Evolutionary conservation across 1,140 invertebrate species (phyloP).

Genomic region (Pollicipes pollicipes): DNA sequence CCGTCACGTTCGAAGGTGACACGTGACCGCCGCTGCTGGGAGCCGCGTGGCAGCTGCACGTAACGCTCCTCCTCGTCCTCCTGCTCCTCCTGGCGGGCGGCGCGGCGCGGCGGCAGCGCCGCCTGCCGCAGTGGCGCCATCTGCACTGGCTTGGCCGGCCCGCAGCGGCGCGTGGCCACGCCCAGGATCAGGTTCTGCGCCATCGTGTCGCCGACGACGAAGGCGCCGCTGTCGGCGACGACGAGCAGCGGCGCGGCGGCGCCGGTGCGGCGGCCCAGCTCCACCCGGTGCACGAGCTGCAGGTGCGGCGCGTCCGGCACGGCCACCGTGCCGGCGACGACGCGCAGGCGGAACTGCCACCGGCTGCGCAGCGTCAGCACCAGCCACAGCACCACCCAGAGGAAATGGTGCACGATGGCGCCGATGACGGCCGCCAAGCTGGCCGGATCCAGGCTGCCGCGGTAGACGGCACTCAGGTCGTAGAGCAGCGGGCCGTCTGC

Average conservation of each 20-base stretch:
- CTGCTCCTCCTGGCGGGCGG: background rate
- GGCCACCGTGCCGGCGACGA: conserved; percentile 38
- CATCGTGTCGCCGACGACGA: conserved; percentile 43
- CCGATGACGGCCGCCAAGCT: conserved; percentile 46
- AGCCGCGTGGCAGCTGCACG: background rate
- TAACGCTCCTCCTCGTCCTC: background rate
- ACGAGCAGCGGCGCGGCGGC: conserved; percentile 42
- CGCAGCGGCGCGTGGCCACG: conserved; percentile 24
- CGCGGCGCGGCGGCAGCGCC: too few species aligned
- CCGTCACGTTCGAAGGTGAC: background rate
- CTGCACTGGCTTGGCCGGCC: background rate
- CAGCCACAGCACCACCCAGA: conserved; percentile 60
- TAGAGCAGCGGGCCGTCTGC: conserved; percentile 57
- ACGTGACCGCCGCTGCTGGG: background rate
- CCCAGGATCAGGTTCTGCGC: conserved; percentile 51
- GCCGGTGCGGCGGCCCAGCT: conserved; percentile 24
- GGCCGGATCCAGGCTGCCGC: conserved; percentile 48
- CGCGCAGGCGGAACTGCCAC: conserved; percentile 56
- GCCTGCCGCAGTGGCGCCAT: background rate
- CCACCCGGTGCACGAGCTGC: conserved; percentile 38
- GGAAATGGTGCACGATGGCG: conserved; percentile 47
- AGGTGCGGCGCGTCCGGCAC: conserved; percentile 40
- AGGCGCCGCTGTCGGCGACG: conserved; percentile 49
- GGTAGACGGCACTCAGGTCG: conserved; percentile 58
- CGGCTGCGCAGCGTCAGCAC: conserved; percentile 52